Evolutionary conservation across 2,888 invertebrate genomes (phyloP).

Genomic region (Pandemis cinnamomeana): DNA sequence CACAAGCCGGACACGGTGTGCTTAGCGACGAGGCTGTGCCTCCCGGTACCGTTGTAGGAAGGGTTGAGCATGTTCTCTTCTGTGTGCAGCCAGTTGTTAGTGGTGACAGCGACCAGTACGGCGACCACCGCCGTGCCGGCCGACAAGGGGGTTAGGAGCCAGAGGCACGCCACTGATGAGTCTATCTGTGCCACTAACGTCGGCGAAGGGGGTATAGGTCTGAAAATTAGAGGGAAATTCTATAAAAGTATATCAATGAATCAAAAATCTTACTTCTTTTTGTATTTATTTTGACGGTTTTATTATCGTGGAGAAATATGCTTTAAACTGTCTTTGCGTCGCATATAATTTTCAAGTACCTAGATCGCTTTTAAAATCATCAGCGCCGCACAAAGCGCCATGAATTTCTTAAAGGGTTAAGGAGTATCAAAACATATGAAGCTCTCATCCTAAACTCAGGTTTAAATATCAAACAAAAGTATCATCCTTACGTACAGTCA

Average conservation of each 20-base stretch:
- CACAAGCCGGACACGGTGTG: conserved; percentile 92
- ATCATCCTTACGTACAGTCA: no score
- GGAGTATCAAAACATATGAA: no score
- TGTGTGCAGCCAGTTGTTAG: conserved; percentile 94
- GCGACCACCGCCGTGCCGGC: conserved; percentile 89
- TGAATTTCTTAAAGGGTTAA: no score
- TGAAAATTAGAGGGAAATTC: conserved; percentile 54
- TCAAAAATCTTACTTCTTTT: no score
- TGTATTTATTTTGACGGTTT: no score
- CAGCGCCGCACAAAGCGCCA: no score
- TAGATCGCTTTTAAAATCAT: no score
- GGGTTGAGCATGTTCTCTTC: conserved; percentile 93
- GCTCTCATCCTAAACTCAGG: no score
- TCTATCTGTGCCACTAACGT: conserved; percentile 81
- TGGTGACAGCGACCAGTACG: conserved; percentile 89
- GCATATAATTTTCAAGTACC: no score
- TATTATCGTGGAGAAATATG: no score
- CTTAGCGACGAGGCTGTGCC: conserved; percentile 88
- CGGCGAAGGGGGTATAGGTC: conserved; percentile 78
- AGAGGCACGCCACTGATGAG: conserved; percentile 85
- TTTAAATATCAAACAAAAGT: no score
- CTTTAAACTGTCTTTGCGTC: no score
- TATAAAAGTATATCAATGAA: background rate
- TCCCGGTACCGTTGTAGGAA: conserved; percentile 90
- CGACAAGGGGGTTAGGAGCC: conserved; percentile 86